phyloP scores from a whole-genome alignment of 2,797 vertebrate species.

The Centropyge bicolor region DNA sequence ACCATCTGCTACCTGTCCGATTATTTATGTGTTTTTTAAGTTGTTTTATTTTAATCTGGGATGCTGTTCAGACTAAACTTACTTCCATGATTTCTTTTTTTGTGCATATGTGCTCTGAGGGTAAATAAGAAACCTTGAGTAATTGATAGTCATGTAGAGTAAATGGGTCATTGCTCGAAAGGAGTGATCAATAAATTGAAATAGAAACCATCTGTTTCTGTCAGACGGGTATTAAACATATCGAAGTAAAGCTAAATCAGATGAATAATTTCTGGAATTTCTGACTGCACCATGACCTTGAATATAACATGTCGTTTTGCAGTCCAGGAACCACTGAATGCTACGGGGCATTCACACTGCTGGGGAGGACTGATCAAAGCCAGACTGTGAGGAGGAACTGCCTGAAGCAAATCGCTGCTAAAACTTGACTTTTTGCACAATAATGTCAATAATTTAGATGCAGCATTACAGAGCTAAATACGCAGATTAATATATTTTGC shows the following conservation, averaged over 20 bases:
- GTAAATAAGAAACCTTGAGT: slow-evolving; percentile 11
- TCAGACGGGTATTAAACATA: slow-evolving; percentile 54
- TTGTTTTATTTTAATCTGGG: too few species aligned
- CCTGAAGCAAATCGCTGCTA: not conserved
- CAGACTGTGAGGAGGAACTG: not conserved
- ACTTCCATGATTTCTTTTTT: not conserved
- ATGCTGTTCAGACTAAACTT: not conserved
- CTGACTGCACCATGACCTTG: slow-evolving; percentile 51
- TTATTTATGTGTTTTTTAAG: not conserved
- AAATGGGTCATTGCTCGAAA: slow-evolving; percentile 52
- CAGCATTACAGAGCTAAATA: not conserved
- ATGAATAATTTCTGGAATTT: slow-evolving; percentile 29
- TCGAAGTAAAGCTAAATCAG: slow-evolving; percentile 39
- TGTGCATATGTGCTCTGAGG: not conserved
- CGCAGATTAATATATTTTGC: not conserved
- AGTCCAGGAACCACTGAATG: not conserved
- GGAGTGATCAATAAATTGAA: slow-evolving; percentile 57
- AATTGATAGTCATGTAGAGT: slow-evolving; percentile 33
- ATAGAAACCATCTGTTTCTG: slow-evolving; percentile 60
- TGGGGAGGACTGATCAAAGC: slow-evolving; percentile 10
- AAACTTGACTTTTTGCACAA: not conserved
- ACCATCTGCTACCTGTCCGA: not conserved
- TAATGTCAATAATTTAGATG: not conserved
- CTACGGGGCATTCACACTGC: not conserved
- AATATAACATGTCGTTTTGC: slow-evolving; percentile 13